Evolutionary conservation across 2,888 invertebrate species (phyloP).

Genomic region (Eupithecia pulchellata): DNA sequence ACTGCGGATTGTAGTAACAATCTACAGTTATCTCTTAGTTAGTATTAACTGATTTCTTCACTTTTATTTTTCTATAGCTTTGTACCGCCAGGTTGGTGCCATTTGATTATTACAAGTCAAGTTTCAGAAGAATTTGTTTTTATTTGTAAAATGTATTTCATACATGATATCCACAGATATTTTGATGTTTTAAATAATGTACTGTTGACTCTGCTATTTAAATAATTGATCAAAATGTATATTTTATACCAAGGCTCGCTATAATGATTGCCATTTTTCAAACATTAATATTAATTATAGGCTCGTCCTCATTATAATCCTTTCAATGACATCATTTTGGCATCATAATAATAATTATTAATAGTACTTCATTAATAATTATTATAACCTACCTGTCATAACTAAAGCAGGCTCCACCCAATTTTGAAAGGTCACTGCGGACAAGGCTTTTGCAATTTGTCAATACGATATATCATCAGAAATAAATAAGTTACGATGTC

Average conservation of each 20-base stretch:
- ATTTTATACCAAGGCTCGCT: neutral
- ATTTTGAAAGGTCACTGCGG: conserved; percentile 22
- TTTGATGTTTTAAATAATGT: too few relatives aligned
- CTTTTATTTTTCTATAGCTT: too few relatives aligned
- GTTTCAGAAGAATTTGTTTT: too few relatives aligned
- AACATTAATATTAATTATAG: conserved; percentile 11
- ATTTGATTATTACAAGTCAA: too few relatives aligned
- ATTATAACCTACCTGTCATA: conserved; percentile 16
- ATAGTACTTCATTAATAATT: conserved; percentile 7
- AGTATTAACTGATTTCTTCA: too few relatives aligned
- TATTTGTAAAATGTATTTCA: too few relatives aligned
- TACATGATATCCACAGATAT: too few relatives aligned
- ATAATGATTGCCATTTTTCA: conserved; percentile 14
- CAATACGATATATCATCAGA: conserved; percentile 24
- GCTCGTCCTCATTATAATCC: conserved; percentile 9
- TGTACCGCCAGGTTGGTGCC: too few relatives aligned
- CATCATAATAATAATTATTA: conserved; percentile 12
- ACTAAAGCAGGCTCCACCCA: conserved; percentile 18
- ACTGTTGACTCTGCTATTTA: neutral
- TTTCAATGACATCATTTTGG: conserved; percentile 13
- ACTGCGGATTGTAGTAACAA: too few relatives aligned
- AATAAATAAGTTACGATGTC: neutral
- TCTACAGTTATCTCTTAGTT: too few relatives aligned
- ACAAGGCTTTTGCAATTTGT: conserved; percentile 30
- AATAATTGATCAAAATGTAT: neutral